Percentiles rank a stretch among this genome's conserved stretches.
phyloP scores from a whole-genome alignment of 92 coral and sea anemone species.

The Zoanthus gigantus region DNA sequence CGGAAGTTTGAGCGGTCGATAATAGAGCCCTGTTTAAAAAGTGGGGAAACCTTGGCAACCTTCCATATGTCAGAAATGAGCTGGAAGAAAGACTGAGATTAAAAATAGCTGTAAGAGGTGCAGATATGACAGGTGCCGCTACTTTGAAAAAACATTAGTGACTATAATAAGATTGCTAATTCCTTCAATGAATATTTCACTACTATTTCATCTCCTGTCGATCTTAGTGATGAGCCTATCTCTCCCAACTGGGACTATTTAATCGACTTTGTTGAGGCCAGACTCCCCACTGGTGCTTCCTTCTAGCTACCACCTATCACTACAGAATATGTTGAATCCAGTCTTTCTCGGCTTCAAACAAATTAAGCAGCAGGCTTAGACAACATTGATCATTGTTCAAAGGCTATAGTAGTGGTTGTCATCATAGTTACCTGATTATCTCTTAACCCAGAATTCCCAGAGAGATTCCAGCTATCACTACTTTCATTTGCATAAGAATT shows the following conservation, averaged over 20 bases:
- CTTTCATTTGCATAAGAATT: too few species aligned
- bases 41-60: too few species aligned
- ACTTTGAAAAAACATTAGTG: slow-evolving; percentile 16
- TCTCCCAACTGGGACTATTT: slow-evolving; percentile 34
- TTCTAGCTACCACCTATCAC: slow-evolving; percentile 43
- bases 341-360: slow-evolving; percentile 43
- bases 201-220: slow-evolving; percentile 50
- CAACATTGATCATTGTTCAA: slow-evolving; percentile 12
- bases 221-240: slow-evolving; percentile 23
- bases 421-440: too few species aligned
- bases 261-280: slow-evolving; percentile 28
- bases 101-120: too few species aligned
- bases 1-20: too few species aligned
- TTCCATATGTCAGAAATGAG: too few species aligned
- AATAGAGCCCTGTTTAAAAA: too few species aligned
- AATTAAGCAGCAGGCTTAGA: slow-evolving; percentile 67
- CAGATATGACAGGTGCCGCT: neutral
- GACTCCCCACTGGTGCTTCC: slow-evolving; percentile 39
- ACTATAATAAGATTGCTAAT: slow-evolving; percentile 52
- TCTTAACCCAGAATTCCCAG: too few species aligned
- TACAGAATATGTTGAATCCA: slow-evolving; percentile 29
- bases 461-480: too few species aligned
- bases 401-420: too few species aligned
- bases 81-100: too few species aligned
- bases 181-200: slow-evolving; percentile 53